A percentile compares a stretch with the other conserved stretches of the same genome.
phyloP scores from a whole-genome alignment of 2,113 vertebrate species.

The Dunckerocampus dactyliophorus region DNA sequence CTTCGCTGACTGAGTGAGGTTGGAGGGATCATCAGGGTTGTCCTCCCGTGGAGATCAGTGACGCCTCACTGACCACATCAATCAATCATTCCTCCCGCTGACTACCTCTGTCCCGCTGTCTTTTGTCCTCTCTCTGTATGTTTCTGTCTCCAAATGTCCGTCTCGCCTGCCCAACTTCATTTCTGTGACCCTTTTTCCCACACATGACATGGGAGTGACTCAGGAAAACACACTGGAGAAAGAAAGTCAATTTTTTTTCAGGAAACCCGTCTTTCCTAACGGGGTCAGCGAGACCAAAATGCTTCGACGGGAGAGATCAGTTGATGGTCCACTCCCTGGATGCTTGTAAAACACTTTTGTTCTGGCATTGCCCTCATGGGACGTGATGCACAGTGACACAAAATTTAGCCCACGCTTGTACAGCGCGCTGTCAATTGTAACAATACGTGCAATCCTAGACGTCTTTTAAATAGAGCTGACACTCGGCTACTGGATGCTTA shows the following conservation, averaged over 20 bases:
- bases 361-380: slow-evolving; percentile 50
- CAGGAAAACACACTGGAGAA: slow-evolving; percentile 12
- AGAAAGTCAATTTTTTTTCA: too few species aligned
- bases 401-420: slow-evolving; percentile 21
- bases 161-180: slow-evolving; percentile 59
- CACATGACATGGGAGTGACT: slow-evolving; percentile 47
- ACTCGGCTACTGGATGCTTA: neutral
- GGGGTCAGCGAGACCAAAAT: slow-evolving; percentile 28
- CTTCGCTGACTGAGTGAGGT: slow-evolving; percentile 10
- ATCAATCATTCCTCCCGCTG: slow-evolving; percentile 69
- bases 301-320: slow-evolving; percentile 29
- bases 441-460: slow-evolving; percentile 28
- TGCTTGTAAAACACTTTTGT: slow-evolving; percentile 36
- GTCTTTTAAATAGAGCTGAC: slow-evolving; percentile 1
- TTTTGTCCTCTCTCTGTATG: slow-evolving; percentile 66
- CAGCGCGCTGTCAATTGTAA: slow-evolving; percentile 12
- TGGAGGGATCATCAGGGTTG: neutral
- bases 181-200: slow-evolving; percentile 56
- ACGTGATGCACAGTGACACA: slow-evolving; percentile 42
- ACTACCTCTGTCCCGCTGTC: slow-evolving; percentile 55
- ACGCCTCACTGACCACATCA: slow-evolving; percentile 74
- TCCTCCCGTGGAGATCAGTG: slow-evolving; percentile 69
- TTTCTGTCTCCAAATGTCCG: slow-evolving; percentile 59
- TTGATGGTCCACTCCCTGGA: slow-evolving; percentile 33
- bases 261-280: slow-evolving; percentile 26